phyloP scores from a whole-genome alignment of 2,113 vertebrate species.

The Heterocephalus glaber region DNA sequence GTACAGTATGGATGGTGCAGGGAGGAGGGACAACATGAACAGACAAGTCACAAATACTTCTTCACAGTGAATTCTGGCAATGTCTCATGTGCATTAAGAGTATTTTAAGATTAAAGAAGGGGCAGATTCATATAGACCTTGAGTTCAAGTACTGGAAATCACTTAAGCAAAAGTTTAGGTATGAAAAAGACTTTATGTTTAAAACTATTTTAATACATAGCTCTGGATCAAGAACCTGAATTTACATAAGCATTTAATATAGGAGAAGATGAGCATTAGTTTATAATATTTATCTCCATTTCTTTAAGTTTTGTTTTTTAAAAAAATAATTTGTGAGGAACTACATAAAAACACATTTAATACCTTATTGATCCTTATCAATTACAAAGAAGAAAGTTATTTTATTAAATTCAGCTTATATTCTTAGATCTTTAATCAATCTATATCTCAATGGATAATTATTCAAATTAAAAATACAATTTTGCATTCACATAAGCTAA shows the following conservation, averaged over 20 bases:
- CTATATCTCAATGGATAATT: neutral
- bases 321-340: neutral
- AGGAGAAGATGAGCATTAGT: conserved; percentile 6
- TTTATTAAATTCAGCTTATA: conserved; percentile 51
- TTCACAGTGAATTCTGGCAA: neutral
- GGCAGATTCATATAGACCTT: neutral
- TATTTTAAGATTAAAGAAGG: conserved; percentile 42
- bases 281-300: conserved; percentile 4
- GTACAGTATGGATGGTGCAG: neutral
- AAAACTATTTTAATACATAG: conserved; percentile 34
- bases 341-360: neutral
- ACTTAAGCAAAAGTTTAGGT: neutral
- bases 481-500: conserved; percentile 9
- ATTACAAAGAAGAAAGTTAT: conserved; percentile 18
- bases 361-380: neutral
- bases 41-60: neutral
- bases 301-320: neutral
- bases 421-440: neutral
- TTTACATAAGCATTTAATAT: neutral
- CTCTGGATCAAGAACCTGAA: neutral
- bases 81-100: neutral
- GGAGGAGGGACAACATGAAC: neutral
- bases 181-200: conserved; percentile 35
- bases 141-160: neutral
- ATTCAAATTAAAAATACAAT: conserved; percentile 37